Percentiles rank a stretch among this genome's conserved stretches.
Conservation (phyloP, 2,888 invertebrate genomes). For the Lymantria monacha region DNA sequence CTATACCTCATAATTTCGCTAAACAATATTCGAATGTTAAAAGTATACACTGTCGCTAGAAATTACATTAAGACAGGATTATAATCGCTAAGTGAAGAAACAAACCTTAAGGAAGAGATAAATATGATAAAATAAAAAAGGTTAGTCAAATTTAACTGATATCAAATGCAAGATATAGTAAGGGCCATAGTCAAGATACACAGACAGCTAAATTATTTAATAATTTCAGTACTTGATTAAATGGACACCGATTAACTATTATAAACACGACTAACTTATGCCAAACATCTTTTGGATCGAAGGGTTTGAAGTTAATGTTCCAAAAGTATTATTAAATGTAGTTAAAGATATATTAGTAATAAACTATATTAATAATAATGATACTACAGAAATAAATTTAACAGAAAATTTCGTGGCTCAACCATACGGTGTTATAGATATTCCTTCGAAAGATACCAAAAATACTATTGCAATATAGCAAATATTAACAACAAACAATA, state of each 20-base stretch:
- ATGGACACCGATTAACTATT: conserved; percentile 42
- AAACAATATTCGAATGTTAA: conserved; percentile 63
- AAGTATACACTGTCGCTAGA: conserved; percentile 54
- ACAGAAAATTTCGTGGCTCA: background rate
- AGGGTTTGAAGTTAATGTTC: conserved; percentile 10
- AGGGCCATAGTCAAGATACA: conserved; percentile 21
- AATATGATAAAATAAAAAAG: conserved; percentile 3
- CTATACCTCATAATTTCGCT: conserved; percentile 69
- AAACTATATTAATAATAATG: background rate
- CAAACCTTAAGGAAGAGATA: background rate
- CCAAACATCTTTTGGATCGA: conserved; percentile 11
- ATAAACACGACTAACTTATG: conserved; percentile 30
- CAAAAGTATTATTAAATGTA: background rate
- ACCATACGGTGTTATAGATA: background rate
- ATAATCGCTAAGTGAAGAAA: conserved; percentile 12
- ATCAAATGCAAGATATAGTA: background rate
- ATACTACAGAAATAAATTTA: background rate
- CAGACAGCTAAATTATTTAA: conserved; percentile 38
- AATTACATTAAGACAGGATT: conserved; percentile 20
- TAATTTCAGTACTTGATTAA: conserved; percentile 26
- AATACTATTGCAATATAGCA: conserved; percentile 19
- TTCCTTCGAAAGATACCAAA: background rate
- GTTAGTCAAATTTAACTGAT: background rate
- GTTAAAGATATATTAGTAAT: background rate
- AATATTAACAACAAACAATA: conserved; percentile 13